phyloP scores from a whole-genome alignment of 2,888 invertebrate species.

The Candidula unifasciata region DNA sequence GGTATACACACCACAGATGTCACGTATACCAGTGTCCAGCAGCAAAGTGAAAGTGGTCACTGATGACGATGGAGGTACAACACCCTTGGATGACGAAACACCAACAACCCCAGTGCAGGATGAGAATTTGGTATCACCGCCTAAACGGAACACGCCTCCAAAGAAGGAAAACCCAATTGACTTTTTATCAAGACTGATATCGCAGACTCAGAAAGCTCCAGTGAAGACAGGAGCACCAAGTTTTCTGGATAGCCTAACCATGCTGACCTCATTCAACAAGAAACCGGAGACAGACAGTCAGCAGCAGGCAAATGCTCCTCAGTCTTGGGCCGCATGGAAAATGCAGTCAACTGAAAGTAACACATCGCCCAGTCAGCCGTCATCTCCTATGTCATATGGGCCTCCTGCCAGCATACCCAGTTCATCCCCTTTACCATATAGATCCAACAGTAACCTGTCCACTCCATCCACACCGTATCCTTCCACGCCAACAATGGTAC shows the following conservation, averaged over 20 bases:
- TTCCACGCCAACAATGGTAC: constrained; percentile 46
- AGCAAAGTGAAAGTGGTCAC: constrained; percentile 49
- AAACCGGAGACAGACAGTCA: constrained; percentile 45
- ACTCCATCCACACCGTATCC: constrained; percentile 46
- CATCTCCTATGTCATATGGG: constrained; percentile 31
- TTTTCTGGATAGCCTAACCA: constrained; percentile 68
- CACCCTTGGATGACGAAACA: constrained; percentile 61
- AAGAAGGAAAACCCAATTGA: constrained; percentile 70
- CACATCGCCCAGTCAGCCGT: constrained; percentile 45
- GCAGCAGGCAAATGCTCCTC: constrained; percentile 52
- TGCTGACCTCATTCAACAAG: constrained; percentile 67
- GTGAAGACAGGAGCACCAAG: constrained; percentile 59
- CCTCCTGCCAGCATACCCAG: constrained; percentile 28
- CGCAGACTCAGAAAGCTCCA: constrained; percentile 66
- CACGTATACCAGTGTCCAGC: constrained; percentile 36
- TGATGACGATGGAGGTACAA: constrained; percentile 57
- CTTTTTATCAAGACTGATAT: constrained; percentile 69
- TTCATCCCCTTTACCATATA: constrained; percentile 40
- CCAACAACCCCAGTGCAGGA: constrained; percentile 71
- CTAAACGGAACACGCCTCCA: constrained; percentile 45
- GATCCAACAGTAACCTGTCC: constrained; percentile 22
- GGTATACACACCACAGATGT: constrained; percentile 51
- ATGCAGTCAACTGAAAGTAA: constrained; percentile 55
- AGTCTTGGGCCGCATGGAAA: constrained; percentile 70
- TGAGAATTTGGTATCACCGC: constrained; percentile 59